phyloP scores from a whole-genome alignment of 2,888 invertebrate genomes.

The Sminthurides aquaticus region DNA sequence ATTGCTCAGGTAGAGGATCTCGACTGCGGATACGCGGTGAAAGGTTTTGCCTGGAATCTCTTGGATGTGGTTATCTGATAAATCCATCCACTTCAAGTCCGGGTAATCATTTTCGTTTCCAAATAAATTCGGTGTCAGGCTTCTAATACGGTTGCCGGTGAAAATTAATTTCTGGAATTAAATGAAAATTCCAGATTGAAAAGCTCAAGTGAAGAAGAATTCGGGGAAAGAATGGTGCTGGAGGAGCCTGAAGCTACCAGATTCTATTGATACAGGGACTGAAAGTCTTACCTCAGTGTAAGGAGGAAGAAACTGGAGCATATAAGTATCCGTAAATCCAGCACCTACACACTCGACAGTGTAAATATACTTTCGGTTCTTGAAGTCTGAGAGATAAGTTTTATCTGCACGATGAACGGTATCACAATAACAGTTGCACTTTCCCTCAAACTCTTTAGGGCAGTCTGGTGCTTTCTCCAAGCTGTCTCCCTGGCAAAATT shows the following conservation, averaged over 20 bases:
- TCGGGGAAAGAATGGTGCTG: no score
- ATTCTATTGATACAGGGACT: not conserved
- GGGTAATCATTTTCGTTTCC: slow-evolving; percentile 57
- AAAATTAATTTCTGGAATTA: slow-evolving; percentile 61
- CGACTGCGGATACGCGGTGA: slow-evolving; percentile 63
- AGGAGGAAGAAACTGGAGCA: slow-evolving; percentile 57
- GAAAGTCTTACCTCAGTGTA: slow-evolving; percentile 54
- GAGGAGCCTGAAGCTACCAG: no score
- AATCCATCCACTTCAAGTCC: slow-evolving; percentile 59
- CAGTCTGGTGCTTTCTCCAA: not conserved
- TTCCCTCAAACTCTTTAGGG: slow-evolving; percentile 10
- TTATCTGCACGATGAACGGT: not conserved
- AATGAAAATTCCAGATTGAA: slow-evolving; percentile 13
- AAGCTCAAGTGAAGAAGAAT: not conserved
- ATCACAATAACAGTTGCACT: slow-evolving; percentile 10
- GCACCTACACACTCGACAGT: slow-evolving; percentile 63
- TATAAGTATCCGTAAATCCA: slow-evolving; percentile 54
- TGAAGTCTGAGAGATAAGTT: not conserved
- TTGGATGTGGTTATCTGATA: slow-evolving; percentile 64
- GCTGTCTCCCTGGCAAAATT: not conserved
- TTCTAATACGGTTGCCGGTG: slow-evolving; percentile 60
- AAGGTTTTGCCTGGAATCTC: slow-evolving; percentile 67
- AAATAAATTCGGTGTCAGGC: slow-evolving; percentile 63
- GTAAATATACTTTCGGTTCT: slow-evolving; percentile 48
- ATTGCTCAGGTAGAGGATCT: slow-evolving; percentile 62